These are phyloP conservation scores for Drosophila rubida DNA, from an alignment of 2,888 invertebrate genomes.

Conservation along the genomic window DNA sequence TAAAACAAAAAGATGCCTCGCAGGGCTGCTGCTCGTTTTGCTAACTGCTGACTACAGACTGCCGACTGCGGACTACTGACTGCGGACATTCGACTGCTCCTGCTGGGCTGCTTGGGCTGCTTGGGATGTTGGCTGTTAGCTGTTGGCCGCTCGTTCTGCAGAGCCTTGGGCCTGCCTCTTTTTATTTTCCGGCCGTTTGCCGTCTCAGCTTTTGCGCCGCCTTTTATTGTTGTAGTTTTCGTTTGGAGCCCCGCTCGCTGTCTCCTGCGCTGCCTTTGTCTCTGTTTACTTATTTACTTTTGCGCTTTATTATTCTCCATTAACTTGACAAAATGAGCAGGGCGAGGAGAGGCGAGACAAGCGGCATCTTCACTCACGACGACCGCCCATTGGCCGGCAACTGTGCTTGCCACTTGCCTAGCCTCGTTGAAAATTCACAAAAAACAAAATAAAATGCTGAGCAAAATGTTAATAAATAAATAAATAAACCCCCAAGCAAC, in stretches of 20 bases:
- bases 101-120: slow-evolving; percentile 34
- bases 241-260: background rate
- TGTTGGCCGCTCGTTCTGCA: slow-evolving; percentile 45
- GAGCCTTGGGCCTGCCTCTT: slow-evolving; percentile 57
- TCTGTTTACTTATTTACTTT: slow-evolving; percentile 80
- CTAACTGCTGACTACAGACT: slow-evolving; percentile 1
- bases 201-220: slow-evolving; percentile 69
- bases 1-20: slow-evolving; percentile 80
- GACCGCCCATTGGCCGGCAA: slow-evolving; percentile 33
- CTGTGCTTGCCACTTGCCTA: slow-evolving; percentile 19
- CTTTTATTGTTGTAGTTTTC: slow-evolving; percentile 77
- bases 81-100: slow-evolving; percentile 6
- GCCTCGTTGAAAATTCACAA: slow-evolving; percentile 38
- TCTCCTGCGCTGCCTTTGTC: slow-evolving; percentile 35
- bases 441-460: slow-evolving; percentile 11
- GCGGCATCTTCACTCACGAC: slow-evolving; percentile 24
- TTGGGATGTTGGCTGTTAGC: background rate
- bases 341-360: background rate
- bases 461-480: slow-evolving; percentile 30
- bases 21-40: slow-evolving; percentile 38
- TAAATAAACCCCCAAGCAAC: slow-evolving; percentile 13
- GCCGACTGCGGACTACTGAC: slow-evolving; percentile 10
- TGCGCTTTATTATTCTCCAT: slow-evolving; percentile 80
- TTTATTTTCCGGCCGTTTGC: slow-evolving; percentile 79
- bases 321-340: slow-evolving; percentile 78